Percentiles rank a stretch among this genome's conserved stretches.
These are phyloP conservation scores for Chelonoidis abingdonii DNA, from an alignment of 2,113 vertebrate species.

Conservation along the genomic window DNA sequence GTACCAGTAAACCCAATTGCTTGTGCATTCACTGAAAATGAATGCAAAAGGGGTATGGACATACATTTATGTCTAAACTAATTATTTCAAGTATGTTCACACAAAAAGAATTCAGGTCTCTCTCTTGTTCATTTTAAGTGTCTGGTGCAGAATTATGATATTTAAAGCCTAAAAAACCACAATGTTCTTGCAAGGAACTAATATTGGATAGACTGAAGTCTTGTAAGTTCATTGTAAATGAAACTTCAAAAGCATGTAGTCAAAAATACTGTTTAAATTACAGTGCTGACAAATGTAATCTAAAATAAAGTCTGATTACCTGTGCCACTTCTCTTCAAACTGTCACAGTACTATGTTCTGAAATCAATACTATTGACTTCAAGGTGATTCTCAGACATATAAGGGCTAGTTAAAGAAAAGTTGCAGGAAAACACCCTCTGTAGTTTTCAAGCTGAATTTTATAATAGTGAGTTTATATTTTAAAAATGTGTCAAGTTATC, in stretches of 20 bases:
- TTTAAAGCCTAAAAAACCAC: neutral
- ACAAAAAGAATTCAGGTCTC: constrained; percentile 7
- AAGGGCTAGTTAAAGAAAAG: constrained; percentile 41
- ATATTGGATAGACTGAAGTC: constrained; percentile 13
- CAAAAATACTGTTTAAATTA: constrained; percentile 26
- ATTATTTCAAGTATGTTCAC: neutral
- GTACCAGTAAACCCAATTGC: neutral
- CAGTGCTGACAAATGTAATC: constrained; percentile 36
- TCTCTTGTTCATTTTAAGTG: neutral
- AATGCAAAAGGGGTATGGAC: neutral
- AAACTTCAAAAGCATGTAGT: constrained; percentile 18
- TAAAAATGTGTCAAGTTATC: neutral
- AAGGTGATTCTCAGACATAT: constrained; percentile 2
- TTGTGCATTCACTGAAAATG: neutral
- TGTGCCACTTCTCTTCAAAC: constrained; percentile 1
- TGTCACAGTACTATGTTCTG: constrained; percentile 20
- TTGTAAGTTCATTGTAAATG: constrained; percentile 38
- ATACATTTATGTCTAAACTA: neutral
- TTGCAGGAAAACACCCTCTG: neutral
- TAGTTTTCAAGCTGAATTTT: neutral
- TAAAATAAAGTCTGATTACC: constrained; percentile 53
- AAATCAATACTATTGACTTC: constrained; percentile 56
- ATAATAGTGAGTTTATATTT: neutral
- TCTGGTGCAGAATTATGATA: neutral
- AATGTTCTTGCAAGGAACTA: neutral